Conservation (phyloP, 2,113 vertebrate species). For the Lamprotornis superbus region DNA sequence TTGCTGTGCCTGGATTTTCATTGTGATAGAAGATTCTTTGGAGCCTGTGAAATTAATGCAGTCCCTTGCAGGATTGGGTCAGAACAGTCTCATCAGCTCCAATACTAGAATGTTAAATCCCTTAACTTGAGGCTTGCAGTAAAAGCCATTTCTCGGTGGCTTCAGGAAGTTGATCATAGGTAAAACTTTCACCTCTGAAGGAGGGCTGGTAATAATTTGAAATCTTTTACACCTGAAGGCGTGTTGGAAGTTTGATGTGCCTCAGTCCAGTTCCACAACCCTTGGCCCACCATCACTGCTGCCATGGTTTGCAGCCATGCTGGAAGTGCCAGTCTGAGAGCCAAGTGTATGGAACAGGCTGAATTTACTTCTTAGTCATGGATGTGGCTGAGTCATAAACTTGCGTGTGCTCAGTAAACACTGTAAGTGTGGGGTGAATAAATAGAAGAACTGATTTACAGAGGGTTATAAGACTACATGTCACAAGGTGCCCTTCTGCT, state of each 20-base stretch:
- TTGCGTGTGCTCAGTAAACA: constrained; percentile 5
- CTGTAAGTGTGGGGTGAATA: constrained; percentile 12
- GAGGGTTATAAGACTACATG: background rate
- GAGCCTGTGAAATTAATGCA: background rate
- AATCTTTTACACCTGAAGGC: background rate
- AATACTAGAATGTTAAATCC: background rate
- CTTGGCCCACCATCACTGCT: background rate
- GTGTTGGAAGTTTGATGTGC: background rate
- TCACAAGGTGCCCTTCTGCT: background rate
- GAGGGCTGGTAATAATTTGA: background rate
- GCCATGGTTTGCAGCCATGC: background rate
- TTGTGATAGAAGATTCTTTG: background rate
- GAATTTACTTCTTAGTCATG: constrained; percentile 35
- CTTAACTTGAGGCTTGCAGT: background rate
- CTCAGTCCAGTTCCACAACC: background rate
- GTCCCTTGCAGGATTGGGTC: background rate
- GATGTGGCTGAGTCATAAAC: constrained; percentile 40
- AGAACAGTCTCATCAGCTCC: background rate
- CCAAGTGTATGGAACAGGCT: background rate
- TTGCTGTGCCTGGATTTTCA: background rate
- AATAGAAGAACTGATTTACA: background rate
- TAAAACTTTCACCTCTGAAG: background rate
- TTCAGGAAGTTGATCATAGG: background rate
- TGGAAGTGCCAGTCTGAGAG: constrained; percentile 4
- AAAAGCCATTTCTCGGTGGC: background rate